Percentiles rank a stretch among this genome's conserved stretches.
These are phyloP conservation scores for Bombus huntii DNA, from an alignment of 1,140 invertebrate genomes.

Conservation along the genomic window DNA sequence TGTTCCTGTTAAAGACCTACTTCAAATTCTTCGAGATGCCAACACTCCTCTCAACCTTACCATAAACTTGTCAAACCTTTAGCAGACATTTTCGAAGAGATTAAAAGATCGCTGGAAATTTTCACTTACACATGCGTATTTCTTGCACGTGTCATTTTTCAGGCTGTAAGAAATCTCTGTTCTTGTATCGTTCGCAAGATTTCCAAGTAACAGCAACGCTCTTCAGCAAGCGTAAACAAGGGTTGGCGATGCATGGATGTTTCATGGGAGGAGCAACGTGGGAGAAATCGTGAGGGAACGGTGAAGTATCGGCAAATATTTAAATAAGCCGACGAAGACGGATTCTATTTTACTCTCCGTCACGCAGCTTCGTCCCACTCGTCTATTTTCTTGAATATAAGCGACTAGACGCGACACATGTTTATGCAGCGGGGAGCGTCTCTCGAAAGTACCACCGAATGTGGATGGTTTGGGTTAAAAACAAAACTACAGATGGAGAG, in stretches of 20 bases:
- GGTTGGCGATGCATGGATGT: constrained; percentile 10
- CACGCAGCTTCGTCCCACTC: background rate
- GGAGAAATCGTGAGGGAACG: background rate
- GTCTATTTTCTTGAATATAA: background rate
- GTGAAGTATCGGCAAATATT: constrained; percentile 50
- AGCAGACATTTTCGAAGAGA: background rate
- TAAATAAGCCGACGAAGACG: constrained; percentile 48
- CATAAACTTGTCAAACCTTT: background rate
- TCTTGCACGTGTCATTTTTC: background rate
- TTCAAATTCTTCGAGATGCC: background rate
- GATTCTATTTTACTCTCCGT: constrained; percentile 22
- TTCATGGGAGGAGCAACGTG: background rate
- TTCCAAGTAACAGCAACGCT: background rate
- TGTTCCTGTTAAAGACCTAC: background rate
- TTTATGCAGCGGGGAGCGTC: background rate
- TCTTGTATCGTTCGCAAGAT: background rate
- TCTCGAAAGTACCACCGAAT: background rate
- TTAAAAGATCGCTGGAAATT: background rate
- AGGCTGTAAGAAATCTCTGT: background rate
- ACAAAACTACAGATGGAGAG: background rate
- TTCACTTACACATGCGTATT: background rate
- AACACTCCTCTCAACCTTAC: background rate
- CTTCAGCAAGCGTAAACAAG: constrained; percentile 31
- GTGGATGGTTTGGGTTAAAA: background rate
- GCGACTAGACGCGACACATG: background rate